Evolutionary conservation across 1,140 invertebrate genomes (phyloP).

Genomic region (Brachionus paranguensis): DNA sequence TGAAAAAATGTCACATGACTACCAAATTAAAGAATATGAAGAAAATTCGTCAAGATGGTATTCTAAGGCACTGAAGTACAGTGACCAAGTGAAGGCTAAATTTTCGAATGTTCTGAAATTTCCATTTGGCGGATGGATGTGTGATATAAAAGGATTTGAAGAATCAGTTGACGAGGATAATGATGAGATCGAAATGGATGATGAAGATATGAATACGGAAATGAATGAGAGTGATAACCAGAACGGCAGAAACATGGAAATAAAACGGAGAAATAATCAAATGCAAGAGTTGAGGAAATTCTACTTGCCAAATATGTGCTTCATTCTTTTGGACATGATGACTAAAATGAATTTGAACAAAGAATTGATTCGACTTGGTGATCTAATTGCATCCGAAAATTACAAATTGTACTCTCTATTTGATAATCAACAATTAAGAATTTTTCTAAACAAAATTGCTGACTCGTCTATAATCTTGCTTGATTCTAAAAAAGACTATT

Average conservation of each 20-base stretch:
- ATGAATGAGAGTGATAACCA: neutral
- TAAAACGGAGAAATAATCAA: conserved; percentile 59
- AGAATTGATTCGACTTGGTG: conserved; percentile 71
- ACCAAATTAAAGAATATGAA: conserved; percentile 69
- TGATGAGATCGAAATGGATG: neutral
- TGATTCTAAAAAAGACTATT: conserved; percentile 19
- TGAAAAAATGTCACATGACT: conserved; percentile 79
- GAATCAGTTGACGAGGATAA: neutral
- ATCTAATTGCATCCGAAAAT: conserved; percentile 71
- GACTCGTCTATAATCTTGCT: conserved; percentile 31
- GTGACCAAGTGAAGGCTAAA: conserved; percentile 27
- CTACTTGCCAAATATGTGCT: conserved; percentile 70
- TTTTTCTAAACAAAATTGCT: conserved; percentile 29
- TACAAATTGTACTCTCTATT: conserved; percentile 64
- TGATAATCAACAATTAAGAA: conserved; percentile 18
- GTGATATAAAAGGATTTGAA: neutral
- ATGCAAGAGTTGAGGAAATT: conserved; percentile 68
- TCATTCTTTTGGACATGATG: conserved; percentile 73
- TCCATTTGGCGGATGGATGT: conserved; percentile 36
- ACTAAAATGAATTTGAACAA: conserved; percentile 67
- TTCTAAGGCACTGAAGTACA: conserved; percentile 36
- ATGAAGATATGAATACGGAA: neutral
- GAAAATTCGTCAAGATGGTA: conserved; percentile 73
- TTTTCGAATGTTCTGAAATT: conserved; percentile 25
- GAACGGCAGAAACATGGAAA: conserved; percentile 44